phyloP scores from a whole-genome alignment of 2,888 invertebrate genomes.

The Melipona bicolor region DNA sequence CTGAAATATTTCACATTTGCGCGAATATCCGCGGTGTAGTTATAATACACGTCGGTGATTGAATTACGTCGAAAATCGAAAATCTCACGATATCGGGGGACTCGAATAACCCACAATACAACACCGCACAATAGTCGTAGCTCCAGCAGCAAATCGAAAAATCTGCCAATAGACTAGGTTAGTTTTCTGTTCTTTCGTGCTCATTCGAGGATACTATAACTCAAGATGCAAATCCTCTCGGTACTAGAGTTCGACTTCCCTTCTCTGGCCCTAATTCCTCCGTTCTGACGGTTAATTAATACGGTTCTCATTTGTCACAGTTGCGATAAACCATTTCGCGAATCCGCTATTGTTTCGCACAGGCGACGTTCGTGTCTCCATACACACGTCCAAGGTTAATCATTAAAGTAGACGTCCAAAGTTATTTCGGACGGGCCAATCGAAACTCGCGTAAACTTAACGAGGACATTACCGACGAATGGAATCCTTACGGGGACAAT shows the following conservation, averaged over 20 bases:
- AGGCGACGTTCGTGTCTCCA: neutral
- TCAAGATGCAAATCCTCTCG: neutral
- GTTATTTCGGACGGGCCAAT: neutral
- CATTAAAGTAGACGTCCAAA: constrained; percentile 8
- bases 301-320: constrained; percentile 28
- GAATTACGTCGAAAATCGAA: too few relatives aligned
- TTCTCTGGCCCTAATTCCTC: constrained; percentile 11
- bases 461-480: neutral
- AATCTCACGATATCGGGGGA: too few relatives aligned
- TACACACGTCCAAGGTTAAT: neutral
- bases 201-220: neutral
- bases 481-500: constrained; percentile 5
- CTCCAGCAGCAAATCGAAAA: neutral
- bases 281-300: constrained; percentile 34
- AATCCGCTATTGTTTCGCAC: constrained; percentile 31
- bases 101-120: neutral
- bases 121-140: neutral
- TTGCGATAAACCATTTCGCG: constrained; percentile 30
- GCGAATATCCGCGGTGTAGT: too few relatives aligned
- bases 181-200: neutral
- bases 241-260: neutral
- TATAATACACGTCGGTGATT: too few relatives aligned
- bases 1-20: too few relatives aligned
- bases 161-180: neutral
- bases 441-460: neutral